A percentile compares a stretch with the other conserved stretches of the same genome.
Evolutionary conservation across 2,113 vertebrate genomes (phyloP).

Genomic region (Rissa tridactyla): DNA sequence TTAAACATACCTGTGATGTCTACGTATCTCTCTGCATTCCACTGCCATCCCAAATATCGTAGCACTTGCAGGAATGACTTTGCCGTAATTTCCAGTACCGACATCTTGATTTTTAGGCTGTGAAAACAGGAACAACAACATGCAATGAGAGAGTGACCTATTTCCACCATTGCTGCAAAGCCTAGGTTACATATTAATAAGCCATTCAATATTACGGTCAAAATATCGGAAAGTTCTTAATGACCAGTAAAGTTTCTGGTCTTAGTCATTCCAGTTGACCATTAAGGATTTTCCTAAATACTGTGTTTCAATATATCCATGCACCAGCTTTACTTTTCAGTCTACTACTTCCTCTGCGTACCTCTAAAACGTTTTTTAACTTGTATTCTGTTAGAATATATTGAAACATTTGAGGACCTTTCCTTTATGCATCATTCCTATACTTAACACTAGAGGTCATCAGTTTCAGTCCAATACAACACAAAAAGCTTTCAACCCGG

Average conservation of each 20-base stretch:
- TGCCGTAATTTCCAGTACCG: conserved; percentile 77
- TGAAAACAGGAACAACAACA: conserved; percentile 16
- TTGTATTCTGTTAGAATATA: not conserved
- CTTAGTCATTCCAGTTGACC: not conserved
- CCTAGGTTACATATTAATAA: not conserved
- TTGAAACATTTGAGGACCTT: not conserved
- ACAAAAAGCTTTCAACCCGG: not conserved
- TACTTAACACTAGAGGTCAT: conserved; percentile 37
- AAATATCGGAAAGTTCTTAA: not conserved
- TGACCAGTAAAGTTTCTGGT: not conserved
- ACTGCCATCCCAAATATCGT: conserved; percentile 90
- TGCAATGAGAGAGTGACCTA: not conserved
- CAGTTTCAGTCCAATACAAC: not conserved
- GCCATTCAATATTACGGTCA: not conserved
- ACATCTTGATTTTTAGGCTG: conserved; percentile 65
- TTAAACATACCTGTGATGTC: conserved; percentile 87
- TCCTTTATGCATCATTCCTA: not conserved
- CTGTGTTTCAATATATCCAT: not conserved
- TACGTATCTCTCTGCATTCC: conserved; percentile 89
- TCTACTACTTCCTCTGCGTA: not conserved
- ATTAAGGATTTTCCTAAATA: not conserved
- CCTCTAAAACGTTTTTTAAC: not conserved
- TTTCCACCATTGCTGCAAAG: not conserved
- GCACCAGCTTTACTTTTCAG: not conserved
- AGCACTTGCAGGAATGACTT: conserved; percentile 92